Evolutionary conservation across 2,113 vertebrate genomes (phyloP).

Genomic region (Steatornis caripensis): DNA sequence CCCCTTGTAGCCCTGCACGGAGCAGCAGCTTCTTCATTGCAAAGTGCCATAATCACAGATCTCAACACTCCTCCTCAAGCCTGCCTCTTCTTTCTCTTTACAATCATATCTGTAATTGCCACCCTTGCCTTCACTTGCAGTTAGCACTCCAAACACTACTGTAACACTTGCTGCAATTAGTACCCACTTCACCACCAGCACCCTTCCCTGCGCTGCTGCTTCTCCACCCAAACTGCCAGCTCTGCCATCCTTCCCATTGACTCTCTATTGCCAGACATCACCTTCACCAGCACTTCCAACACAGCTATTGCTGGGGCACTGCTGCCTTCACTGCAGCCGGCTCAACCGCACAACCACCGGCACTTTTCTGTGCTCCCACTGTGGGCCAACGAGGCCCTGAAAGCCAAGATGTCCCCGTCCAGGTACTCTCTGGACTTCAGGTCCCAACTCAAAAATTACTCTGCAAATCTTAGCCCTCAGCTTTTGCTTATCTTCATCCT

Average conservation of each 20-base stretch:
- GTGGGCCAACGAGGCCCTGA: not conserved
- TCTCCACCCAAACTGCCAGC: not conserved
- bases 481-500: not conserved
- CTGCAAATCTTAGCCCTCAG: not conserved
- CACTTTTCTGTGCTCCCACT: not conserved
- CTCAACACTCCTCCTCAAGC: not conserved
- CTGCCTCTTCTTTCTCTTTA: slow-evolving; percentile 1
- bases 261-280: not conserved
- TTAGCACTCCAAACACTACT: not conserved
- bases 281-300: not conserved
- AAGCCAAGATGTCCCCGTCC: not conserved
- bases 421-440: not conserved
- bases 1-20: not conserved
- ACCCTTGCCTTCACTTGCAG: not conserved
- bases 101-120: not conserved
- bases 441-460: not conserved
- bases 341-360: fast-evolving
- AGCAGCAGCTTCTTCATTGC: not conserved
- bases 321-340: not conserved
- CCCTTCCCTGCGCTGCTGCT: not conserved
- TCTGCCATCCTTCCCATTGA: not conserved
- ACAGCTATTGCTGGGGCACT: not conserved
- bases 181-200: not conserved
- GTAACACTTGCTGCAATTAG: not conserved
- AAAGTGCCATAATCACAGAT: not conserved